phyloP scores from a whole-genome alignment of 2,113 vertebrate species.

The Taurulus bubalis region DNA sequence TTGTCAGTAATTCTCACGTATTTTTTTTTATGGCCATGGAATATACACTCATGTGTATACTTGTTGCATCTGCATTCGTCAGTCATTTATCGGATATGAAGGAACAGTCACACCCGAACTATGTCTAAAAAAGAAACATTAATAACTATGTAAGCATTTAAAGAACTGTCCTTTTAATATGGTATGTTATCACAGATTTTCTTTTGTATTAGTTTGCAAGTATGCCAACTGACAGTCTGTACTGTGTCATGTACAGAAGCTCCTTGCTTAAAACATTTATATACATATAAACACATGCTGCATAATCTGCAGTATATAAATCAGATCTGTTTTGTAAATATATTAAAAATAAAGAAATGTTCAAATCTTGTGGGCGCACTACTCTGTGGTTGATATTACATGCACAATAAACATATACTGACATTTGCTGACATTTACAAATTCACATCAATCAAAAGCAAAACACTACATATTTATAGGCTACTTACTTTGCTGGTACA shows the following conservation, averaged over 20 bases:
- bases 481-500: slow-evolving; percentile 47
- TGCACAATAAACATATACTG: slow-evolving; percentile 16
- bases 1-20: not conserved
- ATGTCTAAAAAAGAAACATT: not conserved
- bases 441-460: slow-evolving; percentile 24
- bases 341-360: slow-evolving; percentile 31
- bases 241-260: slow-evolving; percentile 7
- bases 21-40: not conserved
- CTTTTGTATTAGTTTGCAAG: not conserved
- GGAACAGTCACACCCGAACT: slow-evolving; percentile 21
- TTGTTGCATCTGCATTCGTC: not conserved
- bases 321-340: slow-evolving; percentile 37
- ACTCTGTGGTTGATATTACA: slow-evolving; percentile 3
- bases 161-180: not conserved
- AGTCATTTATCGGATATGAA: slow-evolving; percentile 6
- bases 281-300: slow-evolving; percentile 1
- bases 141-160: not conserved
- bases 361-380: not conserved
- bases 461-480: slow-evolving; percentile 64
- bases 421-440: slow-evolving; percentile 25
- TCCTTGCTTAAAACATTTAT: not conserved
- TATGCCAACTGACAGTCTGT: not conserved
- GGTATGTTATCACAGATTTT: not conserved
- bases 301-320: not conserved
- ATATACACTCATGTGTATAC: not conserved